These are phyloP conservation scores for Bujurquina vittata DNA, from an alignment of 2,113 vertebrate species.

Conservation along the genomic window DNA sequence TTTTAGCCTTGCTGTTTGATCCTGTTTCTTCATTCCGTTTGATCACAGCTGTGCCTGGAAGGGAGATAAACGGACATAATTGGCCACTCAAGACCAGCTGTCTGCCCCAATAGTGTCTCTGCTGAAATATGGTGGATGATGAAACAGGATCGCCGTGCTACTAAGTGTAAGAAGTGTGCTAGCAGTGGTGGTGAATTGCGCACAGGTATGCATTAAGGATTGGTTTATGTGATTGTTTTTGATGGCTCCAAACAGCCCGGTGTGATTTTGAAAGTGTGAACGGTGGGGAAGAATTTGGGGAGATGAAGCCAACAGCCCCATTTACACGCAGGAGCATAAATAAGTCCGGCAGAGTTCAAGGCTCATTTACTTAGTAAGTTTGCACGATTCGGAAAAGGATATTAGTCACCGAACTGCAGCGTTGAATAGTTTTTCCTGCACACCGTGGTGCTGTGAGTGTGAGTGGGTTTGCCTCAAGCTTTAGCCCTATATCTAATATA, in stretches of 20 bases:
- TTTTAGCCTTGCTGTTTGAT: conserved; percentile 70
- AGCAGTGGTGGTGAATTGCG: conserved; percentile 24
- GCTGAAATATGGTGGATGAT: conserved; percentile 63
- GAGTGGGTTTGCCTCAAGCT: neutral
- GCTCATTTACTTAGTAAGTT: neutral
- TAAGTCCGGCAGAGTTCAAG: neutral
- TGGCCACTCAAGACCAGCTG: conserved; percentile 79
- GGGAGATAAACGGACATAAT: conserved; percentile 79
- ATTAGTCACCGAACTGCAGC: neutral
- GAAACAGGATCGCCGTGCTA: conserved; percentile 57
- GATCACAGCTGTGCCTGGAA: conserved; percentile 78
- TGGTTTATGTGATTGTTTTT: conserved; percentile 1
- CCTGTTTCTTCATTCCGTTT: conserved; percentile 76
- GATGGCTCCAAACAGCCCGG: neutral
- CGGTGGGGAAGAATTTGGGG: neutral
- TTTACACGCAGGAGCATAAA: neutral
- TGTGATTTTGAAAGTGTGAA: conserved; percentile 5
- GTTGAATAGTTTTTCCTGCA: neutral
- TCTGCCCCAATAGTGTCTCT: conserved; percentile 70
- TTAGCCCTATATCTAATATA: neutral
- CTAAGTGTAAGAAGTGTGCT: conserved; percentile 18
- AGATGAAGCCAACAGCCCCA: neutral
- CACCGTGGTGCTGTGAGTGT: no score
- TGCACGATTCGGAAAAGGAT: neutral
- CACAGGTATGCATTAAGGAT: conserved; percentile 41